Base-by-base conservation (phyloP, 2,113 vertebrate species). In the Thryonomys swinderianus region DNA sequence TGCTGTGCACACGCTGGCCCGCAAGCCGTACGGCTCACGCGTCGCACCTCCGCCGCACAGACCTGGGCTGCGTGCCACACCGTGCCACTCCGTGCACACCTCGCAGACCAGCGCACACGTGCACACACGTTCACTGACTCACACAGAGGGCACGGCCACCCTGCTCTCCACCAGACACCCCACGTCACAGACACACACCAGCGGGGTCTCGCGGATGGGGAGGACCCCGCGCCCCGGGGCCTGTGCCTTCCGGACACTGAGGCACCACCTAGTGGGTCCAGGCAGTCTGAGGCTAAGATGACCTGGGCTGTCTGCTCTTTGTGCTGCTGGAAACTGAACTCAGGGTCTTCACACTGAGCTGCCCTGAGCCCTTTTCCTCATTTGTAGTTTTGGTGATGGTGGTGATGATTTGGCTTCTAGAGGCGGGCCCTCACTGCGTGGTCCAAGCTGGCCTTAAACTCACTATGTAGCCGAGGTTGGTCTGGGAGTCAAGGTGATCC, bases 1-100 rank as follows among this genome's bases (percentile, higher is more conserved):
- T 99, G 98, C 71, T 98, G 98, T 98, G 98, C 96, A 98, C 97
- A 97, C 98, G 95, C 84, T 42, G 90, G 1, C 4, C 80, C 97
- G 96, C 97, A 87, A 96, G 97, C 94, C 97, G 95, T 93, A 93
- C 94, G 71, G 91, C 96, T 89, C 96, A 96, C 96, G 8, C 76
- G 53, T 57, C n/a, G 42, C 5, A 34, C 69, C 66, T 23, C 21
- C 3, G 25, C 51, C 25, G 71, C 40, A 82, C 45, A 81, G 14
- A 42, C n/a, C 51, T 30, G 16, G 86, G 42, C 11, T 9, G 18
- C 3, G 34, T 67, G 66, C 17, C 66, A 55, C 53, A 87, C 53
- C 5, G 17, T 57, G 55, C 55, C 16, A 57, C 53, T 12, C 53
- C 53, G 53, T 55, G 51, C 30, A 32, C 21, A 61, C 14, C 61